Evolutionary conservation across 1,140 invertebrate genomes (phyloP), one percentile per base, ranked within the genome.

Genomic region (Glossosoma conforme): DNA sequence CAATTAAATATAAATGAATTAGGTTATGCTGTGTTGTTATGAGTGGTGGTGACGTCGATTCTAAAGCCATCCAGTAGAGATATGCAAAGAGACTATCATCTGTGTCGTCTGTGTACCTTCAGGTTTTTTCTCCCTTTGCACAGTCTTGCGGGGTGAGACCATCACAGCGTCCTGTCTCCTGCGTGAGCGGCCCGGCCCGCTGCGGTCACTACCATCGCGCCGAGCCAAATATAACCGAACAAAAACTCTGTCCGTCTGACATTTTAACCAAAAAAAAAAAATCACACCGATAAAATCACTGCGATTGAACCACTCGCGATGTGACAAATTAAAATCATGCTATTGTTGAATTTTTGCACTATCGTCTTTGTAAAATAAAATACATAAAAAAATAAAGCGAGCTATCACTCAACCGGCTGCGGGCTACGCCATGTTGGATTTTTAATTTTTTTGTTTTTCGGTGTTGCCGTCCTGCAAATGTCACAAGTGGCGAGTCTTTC

Each of bases 141-240:
- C 40, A 13, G 44, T 43, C 46, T 53, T 53, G 35, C 51, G 32
- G 32, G 51, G 51, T 32, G 51, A 53, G 45, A 53, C 51, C 51
- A 53, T 53, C 44, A 53, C 19, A 37, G 22, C 21, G 37, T 10
- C 18, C 17, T 17, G 22, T 17, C 37, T 20, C 37, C 25, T 10
- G 37, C 14, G n/a, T 21, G 28, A 41, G 21, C 30, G 14, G 19
- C 35, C 22, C 15, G 3, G 36, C n/a, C 24, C 24, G 36, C 10
- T 38, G 8, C n/a, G 15, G 4, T 51, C 21, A 35, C 14, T 51
- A 17, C n/a, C 48, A 50, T 49, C 40, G 36, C 44, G 36, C 48
- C 28, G 40, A 43, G 38, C 48, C 48, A 50, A 50, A 32, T 50
- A 41, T 50, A 50, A 43, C 13, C 24, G 40, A 15, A n/a, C 32